phyloP scores from a whole-genome alignment of 2,888 invertebrate genomes.

The Mesorhabditis spiculigera region DNA sequence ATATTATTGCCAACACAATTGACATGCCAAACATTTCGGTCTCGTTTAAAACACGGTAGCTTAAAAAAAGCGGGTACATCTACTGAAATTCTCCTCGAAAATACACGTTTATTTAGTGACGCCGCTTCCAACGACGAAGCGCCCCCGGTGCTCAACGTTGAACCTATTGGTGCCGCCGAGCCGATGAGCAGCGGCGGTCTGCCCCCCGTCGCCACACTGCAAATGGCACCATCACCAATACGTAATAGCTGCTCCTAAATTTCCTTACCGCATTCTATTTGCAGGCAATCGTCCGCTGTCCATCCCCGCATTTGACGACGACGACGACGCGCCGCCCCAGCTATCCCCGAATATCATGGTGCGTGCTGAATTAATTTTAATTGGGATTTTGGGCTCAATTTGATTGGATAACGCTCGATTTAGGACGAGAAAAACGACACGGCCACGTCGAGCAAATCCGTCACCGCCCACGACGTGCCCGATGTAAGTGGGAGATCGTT shows the following conservation, averaged over 20 bases:
- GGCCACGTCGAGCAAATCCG: constrained; percentile 5
- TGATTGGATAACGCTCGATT: too few relatives aligned
- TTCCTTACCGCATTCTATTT: too few relatives aligned
- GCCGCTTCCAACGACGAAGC: background rate
- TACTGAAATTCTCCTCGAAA: background rate
- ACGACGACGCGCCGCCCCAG: constrained; percentile 22
- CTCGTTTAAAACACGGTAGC: background rate
- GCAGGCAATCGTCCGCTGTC: too few relatives aligned
- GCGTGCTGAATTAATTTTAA: background rate
- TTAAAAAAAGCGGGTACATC: background rate
- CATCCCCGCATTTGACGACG: background rate
- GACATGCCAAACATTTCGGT: background rate
- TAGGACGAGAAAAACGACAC: constrained; percentile 15
- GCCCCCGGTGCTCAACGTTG: background rate
- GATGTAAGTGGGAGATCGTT: background rate
- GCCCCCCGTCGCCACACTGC: background rate
- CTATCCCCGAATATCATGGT: constrained; percentile 20
- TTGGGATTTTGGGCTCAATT: too few relatives aligned
- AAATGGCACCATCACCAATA: background rate
- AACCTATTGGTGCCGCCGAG: background rate
- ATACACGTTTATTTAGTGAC: background rate
- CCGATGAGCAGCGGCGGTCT: background rate
- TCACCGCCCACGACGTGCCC: constrained; percentile 9
- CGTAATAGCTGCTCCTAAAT: background rate
- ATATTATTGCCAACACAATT: background rate